Evolutionary conservation across 2,888 invertebrate species (phyloP).

Genomic region (Volucella bombylans): DNA sequence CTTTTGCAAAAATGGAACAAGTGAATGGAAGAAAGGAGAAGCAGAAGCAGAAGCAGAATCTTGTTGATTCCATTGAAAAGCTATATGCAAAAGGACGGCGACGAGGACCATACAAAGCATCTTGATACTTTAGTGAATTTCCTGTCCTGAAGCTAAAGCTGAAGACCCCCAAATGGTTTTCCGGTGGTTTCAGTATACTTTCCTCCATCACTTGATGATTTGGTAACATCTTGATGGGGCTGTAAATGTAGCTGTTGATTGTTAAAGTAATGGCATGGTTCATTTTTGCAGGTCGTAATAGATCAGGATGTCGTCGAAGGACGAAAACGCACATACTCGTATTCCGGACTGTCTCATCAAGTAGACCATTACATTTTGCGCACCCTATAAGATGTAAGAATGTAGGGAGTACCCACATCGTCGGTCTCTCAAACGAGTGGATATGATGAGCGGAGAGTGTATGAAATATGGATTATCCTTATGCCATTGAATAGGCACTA

Average conservation of each 20-base stretch:
- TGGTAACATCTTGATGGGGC: slow-evolving; percentile 60
- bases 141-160: slow-evolving; percentile 64
- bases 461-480: slow-evolving; percentile 38
- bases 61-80: slow-evolving; percentile 61
- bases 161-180: slow-evolving; percentile 65
- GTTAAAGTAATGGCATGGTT: slow-evolving; percentile 59
- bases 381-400: neutral
- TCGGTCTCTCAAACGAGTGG: neutral
- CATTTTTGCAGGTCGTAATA: slow-evolving; percentile 35
- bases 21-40: slow-evolving; percentile 26
- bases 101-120: slow-evolving; percentile 27
- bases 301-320: slow-evolving; percentile 39
- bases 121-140: slow-evolving; percentile 62
- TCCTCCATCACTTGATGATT: neutral
- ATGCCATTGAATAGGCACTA: slow-evolving; percentile 49
- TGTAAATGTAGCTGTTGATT: slow-evolving; percentile 66
- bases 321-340: slow-evolving; percentile 46
- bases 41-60: slow-evolving; percentile 36
- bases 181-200: slow-evolving; percentile 35
- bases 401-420: neutral
- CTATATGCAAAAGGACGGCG: slow-evolving; percentile 56
- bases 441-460: slow-evolving; percentile 25
- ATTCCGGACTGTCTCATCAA: slow-evolving; percentile 31
- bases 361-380: slow-evolving; percentile 50
- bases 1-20: neutral